Percentiles rank a stretch among this genome's conserved stretches.
phyloP scores from a whole-genome alignment of 1,140 invertebrate species.

The Leptinotarsa undecemlineata region DNA sequence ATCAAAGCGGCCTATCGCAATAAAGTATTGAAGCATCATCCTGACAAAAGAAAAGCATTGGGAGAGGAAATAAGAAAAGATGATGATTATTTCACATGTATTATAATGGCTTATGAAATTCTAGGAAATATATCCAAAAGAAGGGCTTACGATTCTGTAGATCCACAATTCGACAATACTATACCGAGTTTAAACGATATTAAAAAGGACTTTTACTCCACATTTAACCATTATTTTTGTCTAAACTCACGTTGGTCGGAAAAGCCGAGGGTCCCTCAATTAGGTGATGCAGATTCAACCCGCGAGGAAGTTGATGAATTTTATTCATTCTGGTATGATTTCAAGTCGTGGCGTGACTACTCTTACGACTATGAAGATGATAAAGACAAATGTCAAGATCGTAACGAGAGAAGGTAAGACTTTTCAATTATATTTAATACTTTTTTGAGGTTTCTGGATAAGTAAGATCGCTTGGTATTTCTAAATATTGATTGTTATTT shows the following conservation, averaged over 20 bases:
- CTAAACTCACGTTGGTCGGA: slow-evolving; percentile 92
- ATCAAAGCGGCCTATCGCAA: slow-evolving; percentile 91
- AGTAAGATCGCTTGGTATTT: too few relatives aligned
- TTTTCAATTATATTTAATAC: too few relatives aligned
- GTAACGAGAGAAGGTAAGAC: slow-evolving; percentile 86
- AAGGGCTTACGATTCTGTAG: slow-evolving; percentile 93
- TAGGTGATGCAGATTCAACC: slow-evolving; percentile 76
- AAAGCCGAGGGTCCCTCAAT: slow-evolving; percentile 79
- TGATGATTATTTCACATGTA: slow-evolving; percentile 97
- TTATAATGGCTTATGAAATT: slow-evolving; percentile 95
- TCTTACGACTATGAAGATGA: slow-evolving; percentile 99
- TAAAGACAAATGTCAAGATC: slow-evolving; percentile 94
- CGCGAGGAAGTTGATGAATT: slow-evolving; percentile 81
- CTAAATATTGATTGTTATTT: too few relatives aligned
- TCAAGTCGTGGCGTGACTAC: slow-evolving; percentile 98
- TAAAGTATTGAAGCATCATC: slow-evolving; percentile 95
- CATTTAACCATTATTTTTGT: slow-evolving; percentile 81
- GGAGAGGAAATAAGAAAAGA: slow-evolving; percentile 83
- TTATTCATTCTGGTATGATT: slow-evolving; percentile 94
- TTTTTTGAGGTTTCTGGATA: too few relatives aligned
- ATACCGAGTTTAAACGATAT: slow-evolving; percentile 78
- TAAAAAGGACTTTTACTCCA: slow-evolving; percentile 83
- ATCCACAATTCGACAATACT: slow-evolving; percentile 90
- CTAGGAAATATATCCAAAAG: slow-evolving; percentile 81
- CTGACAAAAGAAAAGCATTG: slow-evolving; percentile 91